Percentiles rank a stretch among this genome's conserved stretches.
phyloP scores from a whole-genome alignment of 2,888 invertebrate species.

The Stenichneumon culpator region DNA sequence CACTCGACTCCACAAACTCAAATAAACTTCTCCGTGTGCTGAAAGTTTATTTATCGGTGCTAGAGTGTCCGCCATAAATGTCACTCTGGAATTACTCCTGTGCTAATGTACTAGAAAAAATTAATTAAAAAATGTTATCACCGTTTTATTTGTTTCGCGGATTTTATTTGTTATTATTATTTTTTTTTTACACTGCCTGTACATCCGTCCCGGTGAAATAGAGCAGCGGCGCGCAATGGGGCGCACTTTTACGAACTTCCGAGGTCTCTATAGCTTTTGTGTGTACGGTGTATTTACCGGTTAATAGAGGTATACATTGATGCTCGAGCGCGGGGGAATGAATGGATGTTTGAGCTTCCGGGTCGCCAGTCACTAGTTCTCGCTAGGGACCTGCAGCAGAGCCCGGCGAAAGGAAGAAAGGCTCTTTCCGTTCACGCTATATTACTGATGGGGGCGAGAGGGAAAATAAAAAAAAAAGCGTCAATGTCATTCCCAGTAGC shows the following conservation, averaged over 20 bases:
- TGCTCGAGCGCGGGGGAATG: slow-evolving; percentile 52
- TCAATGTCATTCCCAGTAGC: slow-evolving; percentile 40
- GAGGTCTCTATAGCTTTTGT: slow-evolving; percentile 30
- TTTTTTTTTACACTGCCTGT: neutral
- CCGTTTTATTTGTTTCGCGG: neutral
- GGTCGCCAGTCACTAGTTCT: slow-evolving; percentile 32
- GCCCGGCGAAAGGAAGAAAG: slow-evolving; percentile 37
- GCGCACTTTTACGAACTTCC: slow-evolving; percentile 31
- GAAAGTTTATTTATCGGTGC: slow-evolving; percentile 2
- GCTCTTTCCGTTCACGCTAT: slow-evolving; percentile 23
- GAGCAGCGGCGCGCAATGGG: slow-evolving; percentile 33
- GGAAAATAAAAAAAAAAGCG: slow-evolving; percentile 28
- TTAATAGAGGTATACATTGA: slow-evolving; percentile 55
- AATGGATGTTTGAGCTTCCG: slow-evolving; percentile 58
- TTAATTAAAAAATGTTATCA: no score
- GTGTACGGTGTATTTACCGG: slow-evolving; percentile 50
- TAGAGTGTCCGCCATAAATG: neutral
- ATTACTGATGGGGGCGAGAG: slow-evolving; percentile 21
- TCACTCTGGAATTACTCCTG: neutral
- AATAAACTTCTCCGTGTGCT: neutral
- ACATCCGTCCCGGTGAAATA: slow-evolving; percentile 4
- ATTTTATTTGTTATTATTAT: neutral
- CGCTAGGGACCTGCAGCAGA: slow-evolving; percentile 2
- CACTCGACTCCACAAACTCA: neutral
- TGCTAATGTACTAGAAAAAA: neutral